phyloP scores from a whole-genome alignment of 2,797 vertebrate genomes.

The Enteromius mattozi region DNA sequence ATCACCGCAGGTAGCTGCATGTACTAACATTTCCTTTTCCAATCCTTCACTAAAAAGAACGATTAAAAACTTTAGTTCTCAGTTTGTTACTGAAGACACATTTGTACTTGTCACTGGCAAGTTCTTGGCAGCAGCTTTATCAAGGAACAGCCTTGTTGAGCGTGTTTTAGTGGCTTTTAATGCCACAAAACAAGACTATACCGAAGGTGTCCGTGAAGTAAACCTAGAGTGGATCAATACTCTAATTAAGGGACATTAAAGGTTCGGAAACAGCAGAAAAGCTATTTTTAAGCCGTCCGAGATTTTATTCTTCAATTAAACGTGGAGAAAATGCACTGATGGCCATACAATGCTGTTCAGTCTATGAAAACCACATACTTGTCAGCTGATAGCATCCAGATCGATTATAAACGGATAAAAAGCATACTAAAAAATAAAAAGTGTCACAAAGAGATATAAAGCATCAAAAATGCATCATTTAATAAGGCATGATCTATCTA shows the following conservation, averaged over 20 bases:
- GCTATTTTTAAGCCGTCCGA: background rate
- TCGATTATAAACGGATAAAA: background rate
- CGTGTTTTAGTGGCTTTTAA: constrained; percentile 31
- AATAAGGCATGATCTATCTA: background rate
- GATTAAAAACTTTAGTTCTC: constrained; percentile 3
- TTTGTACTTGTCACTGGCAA: constrained; percentile 19
- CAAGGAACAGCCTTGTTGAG: constrained; percentile 3
- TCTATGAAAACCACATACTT: background rate
- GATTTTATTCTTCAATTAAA: constrained; percentile 5
- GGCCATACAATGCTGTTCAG: background rate
- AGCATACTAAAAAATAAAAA: background rate
- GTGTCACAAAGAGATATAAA: background rate
- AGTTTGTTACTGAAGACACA: constrained; percentile 6
- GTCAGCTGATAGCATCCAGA: background rate
- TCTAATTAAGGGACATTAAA: constrained; percentile 60
- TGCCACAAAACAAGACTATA: constrained; percentile 3
- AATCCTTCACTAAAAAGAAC: constrained; percentile 9
- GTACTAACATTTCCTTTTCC: background rate
- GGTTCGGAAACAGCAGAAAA: constrained; percentile 21
- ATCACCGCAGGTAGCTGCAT: background rate
- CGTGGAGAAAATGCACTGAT: background rate
- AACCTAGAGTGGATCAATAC: constrained; percentile 63
- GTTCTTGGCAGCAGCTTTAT: constrained; percentile 24
- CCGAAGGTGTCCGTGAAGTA: background rate
- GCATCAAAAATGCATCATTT: background rate